Evolutionary conservation across 2,113 vertebrate species (phyloP).

Genomic region (Hirundichthys speculiger): DNA sequence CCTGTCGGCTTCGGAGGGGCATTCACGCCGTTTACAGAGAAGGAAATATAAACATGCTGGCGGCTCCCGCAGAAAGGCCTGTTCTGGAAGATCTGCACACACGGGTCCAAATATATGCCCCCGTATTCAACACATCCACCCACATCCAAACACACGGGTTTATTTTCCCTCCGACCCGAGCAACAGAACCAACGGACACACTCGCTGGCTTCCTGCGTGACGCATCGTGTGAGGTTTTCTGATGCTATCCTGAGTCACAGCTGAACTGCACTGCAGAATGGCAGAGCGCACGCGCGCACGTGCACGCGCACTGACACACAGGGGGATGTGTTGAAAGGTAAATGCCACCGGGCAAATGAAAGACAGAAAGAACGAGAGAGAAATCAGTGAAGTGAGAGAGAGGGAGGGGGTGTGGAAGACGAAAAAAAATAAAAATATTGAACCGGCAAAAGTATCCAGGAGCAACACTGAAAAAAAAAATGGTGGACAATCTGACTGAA

Average conservation of each 20-base stretch:
- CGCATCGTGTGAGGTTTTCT: constrained; percentile 70
- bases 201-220: constrained; percentile 63
- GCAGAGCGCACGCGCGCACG: constrained; percentile 47
- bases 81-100: constrained; percentile 50
- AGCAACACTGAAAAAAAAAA: constrained; percentile 29
- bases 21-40: constrained; percentile 57
- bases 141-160: constrained; percentile 61
- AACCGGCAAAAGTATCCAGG: constrained; percentile 14
- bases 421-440: constrained; percentile 33
- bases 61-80: constrained; percentile 50
- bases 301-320: constrained; percentile 13
- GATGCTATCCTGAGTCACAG: constrained; percentile 73
- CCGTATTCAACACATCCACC: constrained; percentile 61
- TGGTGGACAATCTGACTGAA: constrained; percentile 3
- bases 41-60: constrained; percentile 51
- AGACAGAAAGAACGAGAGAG: constrained; percentile 16
- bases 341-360: constrained; percentile 65
- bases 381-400: constrained; percentile 37
- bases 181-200: constrained; percentile 26
- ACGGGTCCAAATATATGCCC: constrained; percentile 43
- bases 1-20: constrained; percentile 35
- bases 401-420: neutral
- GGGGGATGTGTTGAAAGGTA: constrained; percentile 26
- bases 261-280: constrained; percentile 68
- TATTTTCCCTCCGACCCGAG: constrained; percentile 54